Evolutionary conservation across 2,888 invertebrate genomes (phyloP), one percentile per base, ranked within the genome.

Genomic region (Parnassius mnemosyne): DNA sequence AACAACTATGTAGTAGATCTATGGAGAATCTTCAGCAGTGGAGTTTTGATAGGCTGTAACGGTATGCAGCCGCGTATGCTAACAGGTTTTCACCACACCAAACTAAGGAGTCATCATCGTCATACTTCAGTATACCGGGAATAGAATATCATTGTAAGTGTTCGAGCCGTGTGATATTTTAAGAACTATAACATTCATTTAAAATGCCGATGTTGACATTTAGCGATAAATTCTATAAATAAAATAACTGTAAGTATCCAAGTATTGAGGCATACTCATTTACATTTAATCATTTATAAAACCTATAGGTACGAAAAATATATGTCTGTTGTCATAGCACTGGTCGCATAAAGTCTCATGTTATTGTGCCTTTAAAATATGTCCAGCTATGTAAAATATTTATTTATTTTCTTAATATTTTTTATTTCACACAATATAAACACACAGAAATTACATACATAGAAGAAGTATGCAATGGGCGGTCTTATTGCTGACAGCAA

Each of bases 191-290:
- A 68, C 70, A 67, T 60, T 50, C 44, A 55, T 50, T 52, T 53
- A 64, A 66, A 69, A 74, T 71, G 53, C 57, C 65, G 47, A 57
- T 53, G 65, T 66, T 76, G 76, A 72, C 76, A 76, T 77, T 77
- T 74, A 70, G 64, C 60, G 61, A 68, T 68, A 67, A 67, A 65
- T 60, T 49, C 57, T 60, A n/a, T n/a, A n/a, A 54, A 54, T 60
- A 60, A 60, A 63, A 46, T 50, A 11, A 53, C 47, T 46, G 34
- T 53, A 53, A 46, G 51, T 61, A 16, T 44, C 13, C 46, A 56
- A 54, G 60, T 43, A 60, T 44, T 11, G 41, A 57, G 56, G 52
- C 41, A 57, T 53, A 52, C 52, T 42, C 44, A 63, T 59, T 63
- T 56, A 56, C 59, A 63, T 59, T 63, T 52, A 55, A 41, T 52